These are phyloP conservation scores for Craterocephalus amniculus DNA, from an alignment of 2,797 vertebrate species.

Conservation along the genomic window DNA sequence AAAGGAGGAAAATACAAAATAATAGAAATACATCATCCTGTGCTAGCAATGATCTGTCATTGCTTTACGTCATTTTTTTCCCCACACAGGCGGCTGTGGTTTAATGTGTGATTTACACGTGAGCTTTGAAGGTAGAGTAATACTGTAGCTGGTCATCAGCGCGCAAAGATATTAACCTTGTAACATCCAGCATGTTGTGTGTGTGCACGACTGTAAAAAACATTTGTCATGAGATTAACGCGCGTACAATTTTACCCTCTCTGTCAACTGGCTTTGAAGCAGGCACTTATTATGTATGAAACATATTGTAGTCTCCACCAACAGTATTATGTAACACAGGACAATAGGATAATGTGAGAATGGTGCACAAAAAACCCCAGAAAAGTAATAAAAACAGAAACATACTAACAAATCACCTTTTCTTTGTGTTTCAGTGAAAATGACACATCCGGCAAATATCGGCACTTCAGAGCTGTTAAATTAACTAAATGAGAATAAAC, in stretches of 20 bases:
- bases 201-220: conserved; percentile 5
- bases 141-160: background rate
- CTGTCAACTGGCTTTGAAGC: conserved; percentile 27
- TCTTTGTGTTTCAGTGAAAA: conserved; percentile 18
- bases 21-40: background rate
- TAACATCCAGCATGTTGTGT: conserved; percentile 2
- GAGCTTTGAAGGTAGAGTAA: background rate
- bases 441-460: conserved; percentile 20
- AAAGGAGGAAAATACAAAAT: background rate
- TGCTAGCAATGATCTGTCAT: background rate
- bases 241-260: background rate
- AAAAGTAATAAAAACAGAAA: conserved; percentile 28
- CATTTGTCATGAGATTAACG: conserved; percentile 33
- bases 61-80: too few species aligned
- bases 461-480: background rate
- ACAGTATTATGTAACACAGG: conserved; percentile 39
- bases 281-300: conserved; percentile 25
- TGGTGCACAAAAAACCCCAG: conserved; percentile 33
- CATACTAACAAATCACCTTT: conserved; percentile 32
- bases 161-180: conserved; percentile 17
- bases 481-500: background rate
- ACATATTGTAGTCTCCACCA: conserved; percentile 33
- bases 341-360: conserved; percentile 39
- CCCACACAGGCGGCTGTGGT: background rate
- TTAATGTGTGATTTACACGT: background rate